Conservation (phyloP, 2,797 vertebrate genomes). For the Falco peregrinus region DNA sequence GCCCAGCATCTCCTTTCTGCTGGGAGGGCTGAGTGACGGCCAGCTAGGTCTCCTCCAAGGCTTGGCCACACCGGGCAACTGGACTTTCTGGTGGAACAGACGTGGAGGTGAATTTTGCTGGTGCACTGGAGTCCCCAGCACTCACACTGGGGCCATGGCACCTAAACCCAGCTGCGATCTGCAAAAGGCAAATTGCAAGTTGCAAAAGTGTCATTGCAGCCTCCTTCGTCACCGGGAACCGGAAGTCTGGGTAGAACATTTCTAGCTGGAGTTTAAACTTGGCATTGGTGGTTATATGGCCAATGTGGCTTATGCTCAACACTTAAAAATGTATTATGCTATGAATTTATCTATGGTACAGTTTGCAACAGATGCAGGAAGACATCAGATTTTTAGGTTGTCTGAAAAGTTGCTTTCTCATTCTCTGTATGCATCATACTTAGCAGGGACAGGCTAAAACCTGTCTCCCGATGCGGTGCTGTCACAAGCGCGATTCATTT, state of each 20-base stretch:
- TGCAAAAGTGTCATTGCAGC: not conserved
- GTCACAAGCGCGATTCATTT: not conserved
- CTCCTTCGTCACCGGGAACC: not conserved
- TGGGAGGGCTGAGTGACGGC: not conserved
- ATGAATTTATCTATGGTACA: not conserved
- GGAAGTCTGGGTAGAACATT: not conserved
- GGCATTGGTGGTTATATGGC: not conserved
- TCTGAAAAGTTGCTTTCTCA: not conserved
- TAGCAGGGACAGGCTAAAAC: not conserved
- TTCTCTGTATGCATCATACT: not conserved
- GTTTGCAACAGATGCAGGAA: not conserved
- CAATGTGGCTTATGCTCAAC: not conserved
- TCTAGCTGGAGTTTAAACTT: not conserved
- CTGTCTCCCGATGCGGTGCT: not conserved
- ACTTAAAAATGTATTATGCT: not conserved
- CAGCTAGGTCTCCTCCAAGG: not conserved
- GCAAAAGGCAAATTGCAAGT: not conserved
- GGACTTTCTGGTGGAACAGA: not conserved
- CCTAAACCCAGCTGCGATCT: not conserved
- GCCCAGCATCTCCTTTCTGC: not conserved
- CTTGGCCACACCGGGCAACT: fast-evolving
- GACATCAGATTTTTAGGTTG: not conserved
- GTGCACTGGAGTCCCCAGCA: not conserved
- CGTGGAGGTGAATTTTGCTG: not conserved
- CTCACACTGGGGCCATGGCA: not conserved